phyloP scores from a whole-genome alignment of 2,888 invertebrate genomes.

The Empis livida region DNA sequence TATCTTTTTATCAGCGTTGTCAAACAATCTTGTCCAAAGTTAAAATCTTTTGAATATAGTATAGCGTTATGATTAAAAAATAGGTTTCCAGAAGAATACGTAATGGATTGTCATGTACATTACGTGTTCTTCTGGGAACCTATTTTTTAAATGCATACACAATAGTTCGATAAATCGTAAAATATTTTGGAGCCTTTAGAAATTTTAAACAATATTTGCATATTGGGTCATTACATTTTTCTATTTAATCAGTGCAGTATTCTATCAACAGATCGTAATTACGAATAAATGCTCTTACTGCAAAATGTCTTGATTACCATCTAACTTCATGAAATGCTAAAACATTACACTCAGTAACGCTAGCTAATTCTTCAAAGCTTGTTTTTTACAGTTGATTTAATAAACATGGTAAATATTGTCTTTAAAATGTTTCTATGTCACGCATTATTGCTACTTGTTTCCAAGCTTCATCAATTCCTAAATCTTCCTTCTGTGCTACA shows the following conservation, averaged over 20 bases:
- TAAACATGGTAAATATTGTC: not conserved
- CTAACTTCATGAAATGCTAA: conserved; percentile 3
- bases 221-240: conserved; percentile 3
- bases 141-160: conserved; percentile 1
- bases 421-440: not conserved
- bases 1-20: conserved; percentile 3
- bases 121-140: conserved; percentile 2
- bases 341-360: conserved; percentile 4
- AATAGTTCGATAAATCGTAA: conserved; percentile 3
- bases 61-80: conserved; percentile 4
- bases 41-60: conserved; percentile 3
- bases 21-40: conserved; percentile 3
- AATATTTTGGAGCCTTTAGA: conserved; percentile 3
- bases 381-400: not conserved
- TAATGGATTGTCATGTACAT: too few species aligned
- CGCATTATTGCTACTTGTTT: not conserved
- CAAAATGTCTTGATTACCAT: conserved; percentile 4
- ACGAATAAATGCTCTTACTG: conserved; percentile 3
- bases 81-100: too few species aligned
- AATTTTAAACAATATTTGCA: conserved; percentile 3
- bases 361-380: conserved; percentile 5
- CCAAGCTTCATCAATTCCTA: not conserved
- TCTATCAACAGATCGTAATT: conserved; percentile 3
- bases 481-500: conserved; percentile 4
- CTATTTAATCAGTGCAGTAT: conserved; percentile 1